Percentiles rank a stretch among this genome's conserved stretches.
Evolutionary conservation across 1,140 invertebrate species (phyloP).

Genomic region (Propsilocerus akamusi): DNA sequence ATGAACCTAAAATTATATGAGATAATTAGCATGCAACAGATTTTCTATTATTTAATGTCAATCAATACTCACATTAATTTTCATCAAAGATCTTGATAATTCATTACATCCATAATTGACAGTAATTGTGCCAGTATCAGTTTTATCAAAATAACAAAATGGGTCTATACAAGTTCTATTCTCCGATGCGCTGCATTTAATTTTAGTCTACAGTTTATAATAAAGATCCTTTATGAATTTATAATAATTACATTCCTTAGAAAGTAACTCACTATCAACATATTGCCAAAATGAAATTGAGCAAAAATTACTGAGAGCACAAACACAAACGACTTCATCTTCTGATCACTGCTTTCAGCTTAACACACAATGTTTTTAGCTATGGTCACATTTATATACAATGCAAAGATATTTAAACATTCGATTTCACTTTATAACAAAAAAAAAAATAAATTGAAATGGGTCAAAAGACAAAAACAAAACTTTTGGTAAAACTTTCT

Average conservation of each 20-base stretch:
- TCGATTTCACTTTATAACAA: conserved; percentile 3
- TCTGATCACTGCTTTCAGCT: background rate
- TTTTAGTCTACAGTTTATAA: background rate
- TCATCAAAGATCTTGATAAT: background rate
- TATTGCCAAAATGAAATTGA: background rate
- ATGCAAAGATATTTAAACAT: background rate
- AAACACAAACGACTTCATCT: background rate
- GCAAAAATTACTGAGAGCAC: background rate
- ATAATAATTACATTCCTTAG: background rate
- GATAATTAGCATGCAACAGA: background rate
- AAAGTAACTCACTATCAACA: background rate
- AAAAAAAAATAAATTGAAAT: conserved; percentile 2
- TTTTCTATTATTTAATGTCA: background rate
- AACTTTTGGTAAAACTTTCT: conserved; percentile 13
- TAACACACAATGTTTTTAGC: background rate
- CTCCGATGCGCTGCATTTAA: background rate
- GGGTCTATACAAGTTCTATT: background rate
- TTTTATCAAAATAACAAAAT: background rate
- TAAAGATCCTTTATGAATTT: background rate
- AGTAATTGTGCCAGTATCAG: background rate
- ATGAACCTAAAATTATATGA: background rate
- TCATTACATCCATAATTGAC: background rate
- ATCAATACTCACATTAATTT: background rate
- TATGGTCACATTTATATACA: background rate
- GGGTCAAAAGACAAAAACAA: background rate